Evolutionary conservation across 2,113 vertebrate species (phyloP).

Genomic region (Peromyscus maniculatus): DNA sequence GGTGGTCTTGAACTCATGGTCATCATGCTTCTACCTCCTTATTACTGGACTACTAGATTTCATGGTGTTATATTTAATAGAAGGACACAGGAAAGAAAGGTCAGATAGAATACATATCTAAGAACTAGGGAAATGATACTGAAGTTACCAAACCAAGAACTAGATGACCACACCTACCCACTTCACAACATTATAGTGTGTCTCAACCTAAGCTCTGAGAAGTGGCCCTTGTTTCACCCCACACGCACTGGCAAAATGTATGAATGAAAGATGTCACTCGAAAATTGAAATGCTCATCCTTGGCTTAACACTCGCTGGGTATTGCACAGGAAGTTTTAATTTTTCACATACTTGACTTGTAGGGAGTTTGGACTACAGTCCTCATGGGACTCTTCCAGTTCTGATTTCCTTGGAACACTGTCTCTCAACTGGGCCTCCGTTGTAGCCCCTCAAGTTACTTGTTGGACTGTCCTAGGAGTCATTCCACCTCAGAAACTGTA

Average conservation of each 20-base stretch:
- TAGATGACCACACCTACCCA: not conserved
- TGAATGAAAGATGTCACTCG: not conserved
- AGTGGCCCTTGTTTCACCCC: not conserved
- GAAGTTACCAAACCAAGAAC: not conserved
- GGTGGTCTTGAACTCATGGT: not conserved
- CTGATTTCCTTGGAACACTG: not conserved
- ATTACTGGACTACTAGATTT: not conserved
- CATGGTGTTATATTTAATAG: not conserved
- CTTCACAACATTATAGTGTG: not conserved
- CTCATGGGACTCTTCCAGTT: not conserved
- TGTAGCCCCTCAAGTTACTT: not conserved
- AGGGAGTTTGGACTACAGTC: not conserved
- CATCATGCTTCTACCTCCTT: not conserved
- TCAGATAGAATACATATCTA: not conserved
- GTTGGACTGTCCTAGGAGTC: not conserved
- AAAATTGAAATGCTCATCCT: not conserved
- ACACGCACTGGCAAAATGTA: fast-evolving
- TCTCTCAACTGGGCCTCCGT: not conserved
- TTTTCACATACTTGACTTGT: not conserved
- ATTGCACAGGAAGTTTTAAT: not conserved
- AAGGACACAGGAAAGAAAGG: not conserved
- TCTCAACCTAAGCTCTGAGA: not conserved
- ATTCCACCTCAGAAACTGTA: not conserved
- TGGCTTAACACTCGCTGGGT: not conserved
- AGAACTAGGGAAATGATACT: not conserved